Evolutionary conservation across 2,888 invertebrate species (phyloP).

Genomic region (Tuberolachnus salignus): DNA sequence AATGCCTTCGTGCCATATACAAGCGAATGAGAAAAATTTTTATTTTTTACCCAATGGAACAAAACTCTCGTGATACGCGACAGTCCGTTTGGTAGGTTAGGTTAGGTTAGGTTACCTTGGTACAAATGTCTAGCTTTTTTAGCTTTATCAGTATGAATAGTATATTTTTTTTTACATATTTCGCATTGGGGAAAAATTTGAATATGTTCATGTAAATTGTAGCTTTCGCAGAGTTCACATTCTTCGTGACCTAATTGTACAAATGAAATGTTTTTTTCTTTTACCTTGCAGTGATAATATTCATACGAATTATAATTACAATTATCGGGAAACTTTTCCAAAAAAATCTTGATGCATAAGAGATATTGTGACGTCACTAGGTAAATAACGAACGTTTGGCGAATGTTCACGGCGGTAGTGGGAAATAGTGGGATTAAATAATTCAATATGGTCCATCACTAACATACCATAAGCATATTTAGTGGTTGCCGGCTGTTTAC

Average conservation of each 20-base stretch:
- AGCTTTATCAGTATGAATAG: too few species aligned
- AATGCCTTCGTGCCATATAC: too few species aligned
- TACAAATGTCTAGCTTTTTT: too few species aligned
- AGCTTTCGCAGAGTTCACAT: not conserved
- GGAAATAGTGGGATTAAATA: conserved; percentile 52
- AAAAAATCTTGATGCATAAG: not conserved
- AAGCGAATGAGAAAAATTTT: too few species aligned
- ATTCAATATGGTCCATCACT: conserved; percentile 55
- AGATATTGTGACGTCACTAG: conserved; percentile 1
- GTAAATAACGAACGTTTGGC: not conserved
- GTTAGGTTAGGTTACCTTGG: too few species aligned
- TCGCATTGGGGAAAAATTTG: too few species aligned
- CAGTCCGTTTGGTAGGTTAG: too few species aligned
- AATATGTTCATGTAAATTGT: not conserved
- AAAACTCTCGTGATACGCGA: too few species aligned
- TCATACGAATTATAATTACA: too few species aligned
- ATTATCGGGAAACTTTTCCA: not conserved
- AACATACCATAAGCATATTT: not conserved
- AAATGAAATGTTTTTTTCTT: conserved; percentile 2
- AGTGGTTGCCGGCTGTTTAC: not conserved
- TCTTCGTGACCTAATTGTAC: not conserved
- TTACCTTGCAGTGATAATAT: not conserved
- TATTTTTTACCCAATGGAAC: too few species aligned
- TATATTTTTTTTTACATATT: too few species aligned
- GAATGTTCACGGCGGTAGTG: not conserved